Base-by-base conservation (phyloP, 2,888 invertebrate genomes). In the Monopis laevigella region DNA sequence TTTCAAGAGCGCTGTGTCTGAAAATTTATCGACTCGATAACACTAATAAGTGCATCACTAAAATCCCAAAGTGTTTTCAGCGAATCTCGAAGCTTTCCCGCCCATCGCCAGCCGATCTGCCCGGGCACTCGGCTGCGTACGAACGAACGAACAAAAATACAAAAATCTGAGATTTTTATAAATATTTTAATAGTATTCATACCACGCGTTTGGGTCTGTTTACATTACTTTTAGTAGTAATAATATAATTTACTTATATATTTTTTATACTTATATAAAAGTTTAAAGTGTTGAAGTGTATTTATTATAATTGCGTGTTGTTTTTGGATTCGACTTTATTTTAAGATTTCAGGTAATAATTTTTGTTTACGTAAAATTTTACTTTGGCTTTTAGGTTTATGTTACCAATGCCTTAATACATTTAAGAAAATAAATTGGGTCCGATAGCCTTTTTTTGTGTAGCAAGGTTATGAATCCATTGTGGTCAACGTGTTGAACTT, bases 91-190 rank as follows among this genome's bases (percentile, higher is more conserved):
- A 16, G 36, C n/a, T 19, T 3, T 34, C 11, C 36, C 21, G 55
- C 56, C 53, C 51, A 48, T 42, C 48, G 56, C n/a, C n/a, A n/a
- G n/a, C 55, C 52, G 65, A 67, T n/a, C 69, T 65, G 75, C 62
- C 68, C 77, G 68, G 65, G 69, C 73, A 74, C 66, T 68, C 36
- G 36, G 36, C 36, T 21, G 36, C 21, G 11, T 36, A 17, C 36
- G 36, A 36, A 36, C 36, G 36, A 36, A 36, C 36, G 36, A 36
- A 19, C 12, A 36, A 5, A 35, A 17, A 35, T 5, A 35, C 35
- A 35, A 12, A 16, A 14, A 14, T 18, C 12, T 14, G 6, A 13
- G 29, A 16, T 36, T 18, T 36, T 36, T 32, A 4, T 32, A 4
- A 16, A 36, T 21, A 21, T 36, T 3, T 16, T 36, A 17, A 3